A percentile compares a stretch with the other conserved stretches of the same genome.
Conservation (phyloP, 2,888 invertebrate species). For the Archips xylosteana region DNA sequence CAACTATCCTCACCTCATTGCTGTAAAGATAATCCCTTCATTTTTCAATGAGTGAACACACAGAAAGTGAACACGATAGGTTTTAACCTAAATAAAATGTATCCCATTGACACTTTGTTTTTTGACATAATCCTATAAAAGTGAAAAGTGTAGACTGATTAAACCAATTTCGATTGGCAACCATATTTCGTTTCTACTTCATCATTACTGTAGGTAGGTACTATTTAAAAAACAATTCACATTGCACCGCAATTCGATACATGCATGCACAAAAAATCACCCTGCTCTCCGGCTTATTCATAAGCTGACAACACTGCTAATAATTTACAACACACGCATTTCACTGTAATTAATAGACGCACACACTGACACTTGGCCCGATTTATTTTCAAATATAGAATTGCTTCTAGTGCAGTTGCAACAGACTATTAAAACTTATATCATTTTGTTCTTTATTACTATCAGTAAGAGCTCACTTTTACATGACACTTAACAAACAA, state of each 20-base stretch:
- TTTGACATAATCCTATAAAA: too few relatives aligned
- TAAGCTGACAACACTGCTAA: slow-evolving; percentile 46
- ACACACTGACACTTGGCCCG: slow-evolving; percentile 49
- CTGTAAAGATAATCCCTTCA: too few relatives aligned
- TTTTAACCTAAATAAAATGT: too few relatives aligned
- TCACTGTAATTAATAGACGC: slow-evolving; percentile 47
- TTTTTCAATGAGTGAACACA: too few relatives aligned
- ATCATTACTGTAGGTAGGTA: too few relatives aligned
- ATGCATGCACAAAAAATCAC: not conserved
- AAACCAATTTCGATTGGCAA: not conserved
- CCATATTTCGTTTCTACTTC: not conserved
- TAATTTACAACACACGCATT: slow-evolving; percentile 49
- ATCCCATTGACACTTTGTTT: too few relatives aligned
- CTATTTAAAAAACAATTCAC: slow-evolving; percentile 4
- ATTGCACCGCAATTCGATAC: not conserved
- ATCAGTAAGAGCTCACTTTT: slow-evolving; percentile 6
- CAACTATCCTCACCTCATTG: too few relatives aligned
- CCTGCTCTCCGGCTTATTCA: slow-evolving; percentile 12
- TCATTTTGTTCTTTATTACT: slow-evolving; percentile 25
- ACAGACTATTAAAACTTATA: slow-evolving; percentile 17
- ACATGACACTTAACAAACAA: not conserved
- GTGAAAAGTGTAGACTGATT: too few relatives aligned
- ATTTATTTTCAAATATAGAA: slow-evolving; percentile 49
- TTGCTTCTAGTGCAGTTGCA: slow-evolving; percentile 38
- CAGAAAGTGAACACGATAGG: too few relatives aligned